Evolutionary conservation across 2,113 vertebrate genomes (phyloP).

Genomic region (Podocnemis expansa): DNA sequence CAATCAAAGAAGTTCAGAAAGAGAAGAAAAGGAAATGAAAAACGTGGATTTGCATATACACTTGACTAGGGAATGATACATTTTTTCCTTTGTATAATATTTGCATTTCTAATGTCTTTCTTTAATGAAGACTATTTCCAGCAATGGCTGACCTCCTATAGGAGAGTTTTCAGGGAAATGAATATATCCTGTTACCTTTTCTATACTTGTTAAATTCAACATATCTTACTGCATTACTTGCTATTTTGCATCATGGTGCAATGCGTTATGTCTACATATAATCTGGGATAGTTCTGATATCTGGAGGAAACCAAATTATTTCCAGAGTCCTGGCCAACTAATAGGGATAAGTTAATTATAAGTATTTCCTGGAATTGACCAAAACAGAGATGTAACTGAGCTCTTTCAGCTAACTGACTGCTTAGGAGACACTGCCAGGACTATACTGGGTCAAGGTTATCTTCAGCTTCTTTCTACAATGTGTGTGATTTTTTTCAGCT

Average conservation of each 20-base stretch:
- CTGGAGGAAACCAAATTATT: not conserved
- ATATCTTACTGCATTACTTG: not conserved
- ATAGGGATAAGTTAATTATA: not conserved
- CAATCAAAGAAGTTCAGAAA: not conserved
- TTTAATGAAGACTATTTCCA: not conserved
- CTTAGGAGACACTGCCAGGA: not conserved
- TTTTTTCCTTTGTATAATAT: not conserved
- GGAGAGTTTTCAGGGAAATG: not conserved
- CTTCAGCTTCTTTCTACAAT: not conserved
- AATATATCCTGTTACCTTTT: not conserved
- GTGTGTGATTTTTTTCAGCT: not conserved
- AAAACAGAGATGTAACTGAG: not conserved
- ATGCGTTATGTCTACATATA: not conserved
- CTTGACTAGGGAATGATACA: not conserved
- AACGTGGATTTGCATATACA: not conserved
- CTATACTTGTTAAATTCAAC: not conserved
- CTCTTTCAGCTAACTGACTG: not conserved
- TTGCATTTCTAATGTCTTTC: not conserved
- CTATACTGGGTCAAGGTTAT: not conserved
- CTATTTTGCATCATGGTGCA: not conserved
- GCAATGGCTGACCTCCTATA: not conserved
- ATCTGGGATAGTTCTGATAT: not conserved
- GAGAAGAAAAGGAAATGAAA: not conserved
- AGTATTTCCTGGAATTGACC: not conserved
- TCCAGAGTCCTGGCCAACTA: not conserved